These are phyloP conservation scores for Tetragonula carbonaria DNA, from an alignment of 2,888 invertebrate species.

Conservation along the genomic window DNA sequence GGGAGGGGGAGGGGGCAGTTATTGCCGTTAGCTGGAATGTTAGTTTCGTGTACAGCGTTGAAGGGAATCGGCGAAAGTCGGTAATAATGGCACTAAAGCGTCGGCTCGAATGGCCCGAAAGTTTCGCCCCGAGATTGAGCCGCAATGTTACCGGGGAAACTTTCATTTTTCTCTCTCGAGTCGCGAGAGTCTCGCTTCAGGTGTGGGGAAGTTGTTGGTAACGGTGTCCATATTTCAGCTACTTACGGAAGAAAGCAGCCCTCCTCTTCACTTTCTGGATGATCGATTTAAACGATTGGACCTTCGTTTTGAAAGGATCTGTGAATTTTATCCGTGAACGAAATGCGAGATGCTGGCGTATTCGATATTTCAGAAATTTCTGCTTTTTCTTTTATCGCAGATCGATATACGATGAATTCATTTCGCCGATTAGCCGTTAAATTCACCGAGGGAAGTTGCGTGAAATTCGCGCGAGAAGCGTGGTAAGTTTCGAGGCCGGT, in stretches of 20 bases:
- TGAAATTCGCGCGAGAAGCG: no score
- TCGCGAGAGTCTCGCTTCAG: no score
- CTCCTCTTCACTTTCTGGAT: no score
- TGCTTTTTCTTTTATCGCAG: no score
- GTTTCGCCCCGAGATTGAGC: constrained; percentile 29
- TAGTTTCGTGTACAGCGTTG: neutral
- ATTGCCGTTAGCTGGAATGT: constrained; percentile 33
- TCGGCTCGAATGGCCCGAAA: constrained; percentile 24
- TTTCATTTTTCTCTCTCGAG: neutral
- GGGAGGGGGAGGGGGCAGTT: constrained; percentile 27
- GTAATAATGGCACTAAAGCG: constrained; percentile 34
- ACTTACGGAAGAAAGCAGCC: neutral
- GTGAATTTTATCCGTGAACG: no score
- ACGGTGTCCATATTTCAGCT: no score
- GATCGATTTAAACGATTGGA: no score
- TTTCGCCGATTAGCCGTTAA: neutral
- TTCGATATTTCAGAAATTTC: no score
- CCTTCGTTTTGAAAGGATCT: no score
- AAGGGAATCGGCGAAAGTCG: neutral
- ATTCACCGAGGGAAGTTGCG: neutral
- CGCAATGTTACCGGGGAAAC: neutral
- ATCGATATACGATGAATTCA: neutral
- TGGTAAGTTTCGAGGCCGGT: neutral
- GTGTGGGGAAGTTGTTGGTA: neutral
- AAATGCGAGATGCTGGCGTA: no score